These are phyloP conservation scores for Ophiodon elongatus DNA, from an alignment of 2,113 vertebrate genomes.

Conservation along the genomic window DNA sequence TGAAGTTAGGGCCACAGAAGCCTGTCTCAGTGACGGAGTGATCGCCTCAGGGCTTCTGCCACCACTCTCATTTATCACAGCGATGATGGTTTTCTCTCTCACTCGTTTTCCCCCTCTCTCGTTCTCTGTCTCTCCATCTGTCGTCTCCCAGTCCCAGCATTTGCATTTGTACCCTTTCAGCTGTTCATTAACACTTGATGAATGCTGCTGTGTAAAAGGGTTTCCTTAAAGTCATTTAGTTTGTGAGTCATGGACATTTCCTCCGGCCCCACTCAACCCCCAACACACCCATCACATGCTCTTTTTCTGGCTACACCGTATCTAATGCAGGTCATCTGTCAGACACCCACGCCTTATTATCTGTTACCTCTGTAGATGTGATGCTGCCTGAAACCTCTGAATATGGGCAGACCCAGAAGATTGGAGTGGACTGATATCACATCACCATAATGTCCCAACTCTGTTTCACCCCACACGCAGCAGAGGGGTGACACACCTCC, in stretches of 20 bases:
- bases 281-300: conserved; percentile 33
- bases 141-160: conserved; percentile 51
- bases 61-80: conserved; percentile 76
- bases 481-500: neutral
- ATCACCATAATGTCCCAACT: conserved; percentile 19
- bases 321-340: conserved; percentile 69
- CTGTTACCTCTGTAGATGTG: conserved; percentile 56
- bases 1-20: conserved; percentile 74
- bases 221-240: conserved; percentile 77
- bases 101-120: neutral
- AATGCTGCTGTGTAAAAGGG: conserved; percentile 72
- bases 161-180: conserved; percentile 74
- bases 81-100: conserved; percentile 66
- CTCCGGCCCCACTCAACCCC: conserved; percentile 17
- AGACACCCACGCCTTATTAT: conserved; percentile 72
- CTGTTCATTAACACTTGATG: conserved; percentile 78
- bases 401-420: conserved; percentile 37
- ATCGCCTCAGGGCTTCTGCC: conserved; percentile 70
- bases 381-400: conserved; percentile 47
- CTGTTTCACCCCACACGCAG: conserved; percentile 14
- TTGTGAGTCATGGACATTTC: conserved; percentile 73
- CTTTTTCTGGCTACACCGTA: conserved; percentile 30
- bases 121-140: conserved; percentile 50
- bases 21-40: conserved; percentile 72
- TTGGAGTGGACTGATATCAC: conserved; percentile 33